phyloP scores from a whole-genome alignment of 2,113 vertebrate species.

The Aplodontia rufa region DNA sequence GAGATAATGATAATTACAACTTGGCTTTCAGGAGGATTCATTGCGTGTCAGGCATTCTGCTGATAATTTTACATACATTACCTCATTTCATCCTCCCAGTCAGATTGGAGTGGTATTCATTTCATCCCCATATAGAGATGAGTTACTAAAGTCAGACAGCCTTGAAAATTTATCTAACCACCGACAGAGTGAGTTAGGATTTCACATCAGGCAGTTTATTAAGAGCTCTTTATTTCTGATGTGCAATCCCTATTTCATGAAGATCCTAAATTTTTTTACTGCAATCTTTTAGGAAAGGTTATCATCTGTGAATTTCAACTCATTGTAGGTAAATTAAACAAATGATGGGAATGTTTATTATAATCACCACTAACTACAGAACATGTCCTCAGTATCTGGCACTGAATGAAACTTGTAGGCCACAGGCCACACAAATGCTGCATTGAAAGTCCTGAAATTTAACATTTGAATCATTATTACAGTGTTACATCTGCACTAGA shows the following conservation, averaged over 20 bases:
- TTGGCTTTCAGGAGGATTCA: background rate
- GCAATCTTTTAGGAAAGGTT: background rate
- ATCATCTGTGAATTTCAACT: background rate
- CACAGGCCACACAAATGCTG: background rate
- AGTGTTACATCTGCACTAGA: background rate
- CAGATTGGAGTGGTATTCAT: background rate
- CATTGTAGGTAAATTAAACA: background rate
- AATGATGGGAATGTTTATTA: background rate
- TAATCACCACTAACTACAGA: background rate
- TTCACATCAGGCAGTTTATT: background rate
- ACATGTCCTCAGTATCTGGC: background rate
- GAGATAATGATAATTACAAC: background rate
- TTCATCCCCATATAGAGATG: background rate
- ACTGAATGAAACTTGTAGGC: background rate
- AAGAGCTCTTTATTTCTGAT: background rate
- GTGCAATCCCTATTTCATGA: background rate
- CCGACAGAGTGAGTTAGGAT: background rate
- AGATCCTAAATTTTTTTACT: background rate
- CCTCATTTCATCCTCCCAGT: background rate
- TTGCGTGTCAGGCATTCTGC: background rate
- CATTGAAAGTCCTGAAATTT: constrained; percentile 23
- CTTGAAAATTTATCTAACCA: background rate
- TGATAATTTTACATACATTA: background rate
- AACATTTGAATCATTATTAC: constrained; percentile 33
- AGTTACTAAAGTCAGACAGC: background rate